Conservation (phyloP, 2,113 vertebrate species). For the Perccottus glenii region DNA sequence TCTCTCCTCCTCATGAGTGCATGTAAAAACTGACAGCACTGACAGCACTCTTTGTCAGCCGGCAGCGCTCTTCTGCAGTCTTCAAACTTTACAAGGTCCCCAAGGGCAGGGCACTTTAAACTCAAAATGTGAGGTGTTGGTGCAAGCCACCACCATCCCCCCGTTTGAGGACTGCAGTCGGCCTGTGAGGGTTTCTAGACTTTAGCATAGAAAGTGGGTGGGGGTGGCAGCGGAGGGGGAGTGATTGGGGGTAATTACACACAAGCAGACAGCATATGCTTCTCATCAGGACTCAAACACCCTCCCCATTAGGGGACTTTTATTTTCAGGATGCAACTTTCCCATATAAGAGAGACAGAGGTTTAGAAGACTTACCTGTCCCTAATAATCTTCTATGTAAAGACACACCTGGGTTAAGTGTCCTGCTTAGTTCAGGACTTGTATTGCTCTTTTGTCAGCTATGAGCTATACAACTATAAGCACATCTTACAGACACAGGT, state of each 20-base stretch:
- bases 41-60: slow-evolving; percentile 66
- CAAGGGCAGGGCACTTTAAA: slow-evolving; percentile 66
- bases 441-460: slow-evolving; percentile 2
- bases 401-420: slow-evolving; percentile 6
- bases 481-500: slow-evolving; percentile 10
- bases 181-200: slow-evolving; percentile 46
- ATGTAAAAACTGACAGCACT: slow-evolving; percentile 58
- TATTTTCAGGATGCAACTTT: slow-evolving; percentile 70
- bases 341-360: slow-evolving; percentile 26
- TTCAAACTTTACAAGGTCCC: slow-evolving; percentile 70
- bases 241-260: slow-evolving; percentile 81
- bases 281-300: slow-evolving; percentile 78
- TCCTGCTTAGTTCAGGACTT: slow-evolving; percentile 9
- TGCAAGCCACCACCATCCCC: slow-evolving; percentile 25
- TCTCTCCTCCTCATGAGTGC: slow-evolving; percentile 30
- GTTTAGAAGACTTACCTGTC: slow-evolving; percentile 54
- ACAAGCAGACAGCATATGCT: slow-evolving; percentile 82
- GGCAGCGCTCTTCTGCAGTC: slow-evolving; percentile 52
- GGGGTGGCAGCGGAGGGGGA: slow-evolving; percentile 30
- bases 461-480: not conserved
- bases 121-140: slow-evolving; percentile 63
- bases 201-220: slow-evolving; percentile 18
- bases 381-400: not conserved
- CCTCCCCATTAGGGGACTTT: slow-evolving; percentile 71
- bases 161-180: slow-evolving; percentile 45